A percentile compares a stretch with the other conserved stretches of the same genome.
Evolutionary conservation across 53 echinoderm and acorn worm genomes (phyloP).

Genomic region (Henricia sp.): DNA sequence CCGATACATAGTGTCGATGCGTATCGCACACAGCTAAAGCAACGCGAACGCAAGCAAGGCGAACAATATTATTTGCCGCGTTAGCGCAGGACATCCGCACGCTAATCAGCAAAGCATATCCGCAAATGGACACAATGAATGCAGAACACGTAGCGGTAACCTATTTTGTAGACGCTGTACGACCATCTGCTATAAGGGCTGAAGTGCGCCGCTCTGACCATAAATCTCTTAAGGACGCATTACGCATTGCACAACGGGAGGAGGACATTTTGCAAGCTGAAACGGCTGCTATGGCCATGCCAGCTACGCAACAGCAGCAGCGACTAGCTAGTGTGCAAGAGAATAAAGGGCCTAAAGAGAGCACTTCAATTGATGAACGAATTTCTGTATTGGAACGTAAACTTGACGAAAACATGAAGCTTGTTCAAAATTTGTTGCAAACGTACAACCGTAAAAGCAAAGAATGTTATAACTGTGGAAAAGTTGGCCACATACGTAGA

Average conservation of each 20-base stretch:
- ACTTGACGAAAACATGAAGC: neutral
- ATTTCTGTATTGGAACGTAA: neutral
- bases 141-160: slow-evolving; percentile 6
- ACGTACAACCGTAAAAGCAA: neutral
- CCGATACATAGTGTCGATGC: slow-evolving; percentile 9
- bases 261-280: slow-evolving; percentile 25
- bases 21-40: slow-evolving; percentile 3
- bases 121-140: neutral
- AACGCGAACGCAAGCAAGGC: slow-evolving; percentile 14
- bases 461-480: slow-evolving; percentile 15
- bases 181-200: neutral
- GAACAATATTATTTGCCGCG: slow-evolving; percentile 19
- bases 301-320: neutral
- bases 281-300: neutral
- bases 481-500: slow-evolving; percentile 14
- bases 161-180: slow-evolving; percentile 8
- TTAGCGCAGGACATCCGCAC: slow-evolving; percentile 10
- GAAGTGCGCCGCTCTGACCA: slow-evolving; percentile 13
- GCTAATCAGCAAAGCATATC: slow-evolving; percentile 3
- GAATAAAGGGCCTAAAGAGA: neutral
- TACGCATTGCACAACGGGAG: neutral
- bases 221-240: neutral
- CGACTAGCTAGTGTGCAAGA: neutral
- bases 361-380: neutral
- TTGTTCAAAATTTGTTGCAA: slow-evolving; percentile 10